Evolutionary conservation across 2,113 vertebrate species (phyloP).

Genomic region (Rhea americana): DNA sequence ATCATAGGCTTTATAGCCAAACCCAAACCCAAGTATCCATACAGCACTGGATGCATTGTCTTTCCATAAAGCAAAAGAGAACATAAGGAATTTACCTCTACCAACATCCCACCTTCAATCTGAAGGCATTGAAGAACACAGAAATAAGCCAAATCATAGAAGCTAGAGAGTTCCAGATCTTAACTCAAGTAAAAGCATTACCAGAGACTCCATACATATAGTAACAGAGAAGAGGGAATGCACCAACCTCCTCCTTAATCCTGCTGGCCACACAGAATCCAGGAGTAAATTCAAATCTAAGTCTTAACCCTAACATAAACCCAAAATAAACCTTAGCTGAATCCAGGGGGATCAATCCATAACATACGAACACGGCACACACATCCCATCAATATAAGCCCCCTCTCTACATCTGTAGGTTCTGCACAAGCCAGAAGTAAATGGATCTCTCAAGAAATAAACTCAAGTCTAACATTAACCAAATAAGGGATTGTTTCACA

Average conservation of each 20-base stretch:
- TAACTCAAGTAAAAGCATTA: background rate
- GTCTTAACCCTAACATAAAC: background rate
- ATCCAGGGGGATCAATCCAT: background rate
- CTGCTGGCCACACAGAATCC: fast-evolving
- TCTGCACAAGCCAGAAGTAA: background rate
- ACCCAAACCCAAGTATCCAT: background rate
- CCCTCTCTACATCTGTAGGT: background rate
- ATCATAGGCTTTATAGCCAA: too few species aligned
- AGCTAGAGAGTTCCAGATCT: background rate
- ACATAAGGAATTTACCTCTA: background rate
- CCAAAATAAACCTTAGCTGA: background rate
- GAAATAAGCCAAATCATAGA: background rate
- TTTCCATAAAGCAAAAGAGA: background rate
- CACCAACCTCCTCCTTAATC: background rate
- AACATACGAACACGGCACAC: background rate
- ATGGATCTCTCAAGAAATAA: background rate
- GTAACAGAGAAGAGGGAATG: background rate
- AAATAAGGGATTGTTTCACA: background rate
- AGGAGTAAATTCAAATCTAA: background rate
- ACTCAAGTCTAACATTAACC: background rate
- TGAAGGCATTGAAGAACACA: background rate
- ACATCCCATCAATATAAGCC: background rate
- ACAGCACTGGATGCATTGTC: too few species aligned
- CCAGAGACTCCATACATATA: background rate
- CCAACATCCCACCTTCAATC: background rate